phyloP scores from a whole-genome alignment of 2,113 vertebrate species.

The Progne subis region DNA sequence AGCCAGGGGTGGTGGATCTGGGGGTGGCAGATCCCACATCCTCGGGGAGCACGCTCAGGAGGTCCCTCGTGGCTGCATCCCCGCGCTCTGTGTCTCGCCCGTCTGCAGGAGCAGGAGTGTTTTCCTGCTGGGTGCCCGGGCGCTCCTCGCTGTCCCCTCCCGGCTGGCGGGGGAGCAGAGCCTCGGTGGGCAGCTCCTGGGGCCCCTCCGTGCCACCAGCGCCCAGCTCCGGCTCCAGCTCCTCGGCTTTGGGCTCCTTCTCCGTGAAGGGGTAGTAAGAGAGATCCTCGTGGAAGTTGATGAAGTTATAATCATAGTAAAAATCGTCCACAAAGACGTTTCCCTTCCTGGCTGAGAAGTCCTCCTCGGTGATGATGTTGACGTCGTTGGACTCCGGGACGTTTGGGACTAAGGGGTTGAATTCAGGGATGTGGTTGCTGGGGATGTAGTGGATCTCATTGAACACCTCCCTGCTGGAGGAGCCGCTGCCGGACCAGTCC shows the following conservation, averaged over 20 bases:
- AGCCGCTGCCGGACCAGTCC: slow-evolving; percentile 93
- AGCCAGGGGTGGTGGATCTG: not conserved
- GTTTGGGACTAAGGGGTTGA: slow-evolving; percentile 10
- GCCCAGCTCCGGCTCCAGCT: too few species aligned
- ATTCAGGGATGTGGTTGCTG: slow-evolving; percentile 5
- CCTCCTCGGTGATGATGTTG: slow-evolving; percentile 73
- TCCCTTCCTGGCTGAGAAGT: slow-evolving; percentile 74
- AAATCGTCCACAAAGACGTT: slow-evolving; percentile 89
- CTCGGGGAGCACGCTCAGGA: accelerated
- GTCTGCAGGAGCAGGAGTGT: not conserved
- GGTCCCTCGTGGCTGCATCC: not conserved
- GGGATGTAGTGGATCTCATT: slow-evolving; percentile 83
- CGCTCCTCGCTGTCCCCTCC: not conserved
- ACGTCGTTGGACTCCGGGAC: slow-evolving; percentile 30
- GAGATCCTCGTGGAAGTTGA: slow-evolving; percentile 94
- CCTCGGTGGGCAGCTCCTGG: not conserved
- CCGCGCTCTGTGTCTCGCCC: not conserved
- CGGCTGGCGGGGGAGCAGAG: not conserved
- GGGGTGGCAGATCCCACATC: not conserved
- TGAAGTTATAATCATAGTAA: slow-evolving; percentile 98
- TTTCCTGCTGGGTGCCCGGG: not conserved
- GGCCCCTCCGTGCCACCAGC: not conserved
- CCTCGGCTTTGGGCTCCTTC: not conserved
- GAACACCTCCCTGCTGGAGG: slow-evolving; percentile 82
- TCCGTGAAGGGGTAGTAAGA: slow-evolving; percentile 73